Conservation (phyloP, 1,140 invertebrate species). For the Drosophila murphyi region DNA sequence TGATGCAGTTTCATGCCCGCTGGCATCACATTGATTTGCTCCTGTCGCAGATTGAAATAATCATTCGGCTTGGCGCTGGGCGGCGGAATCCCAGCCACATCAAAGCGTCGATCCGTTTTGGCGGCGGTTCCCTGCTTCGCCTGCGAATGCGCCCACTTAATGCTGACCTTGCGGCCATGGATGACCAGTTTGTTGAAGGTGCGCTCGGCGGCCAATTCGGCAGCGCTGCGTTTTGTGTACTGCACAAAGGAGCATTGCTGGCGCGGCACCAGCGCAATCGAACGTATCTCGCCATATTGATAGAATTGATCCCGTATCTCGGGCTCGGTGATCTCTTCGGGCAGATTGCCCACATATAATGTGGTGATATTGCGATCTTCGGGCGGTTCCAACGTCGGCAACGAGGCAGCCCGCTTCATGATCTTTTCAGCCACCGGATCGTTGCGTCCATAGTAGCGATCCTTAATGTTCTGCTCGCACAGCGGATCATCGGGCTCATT, state of each 20-base stretch:
- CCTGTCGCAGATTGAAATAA: slow-evolving; percentile 91
- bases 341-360: slow-evolving; percentile 97
- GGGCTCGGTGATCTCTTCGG: slow-evolving; percentile 94
- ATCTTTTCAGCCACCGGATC: slow-evolving; percentile 99
- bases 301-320: slow-evolving; percentile 94
- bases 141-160: slow-evolving; percentile 98
- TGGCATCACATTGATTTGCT: slow-evolving; percentile 86
- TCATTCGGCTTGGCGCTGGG: slow-evolving; percentile 87
- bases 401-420: slow-evolving; percentile 95
- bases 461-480: slow-evolving; percentile 99
- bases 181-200: slow-evolving; percentile 98
- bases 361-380: slow-evolving; percentile 99
- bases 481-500: slow-evolving; percentile 99
- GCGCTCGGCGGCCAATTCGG: slow-evolving; percentile 97
- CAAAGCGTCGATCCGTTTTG: slow-evolving; percentile 85
- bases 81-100: slow-evolving; percentile 95
- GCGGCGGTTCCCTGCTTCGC: slow-evolving; percentile 87
- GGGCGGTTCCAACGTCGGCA: slow-evolving; percentile 97
- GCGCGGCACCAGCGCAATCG: slow-evolving; percentile 94
- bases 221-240: slow-evolving; percentile 94
- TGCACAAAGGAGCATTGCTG: slow-evolving; percentile 99
- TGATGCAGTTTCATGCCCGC: slow-evolving; percentile 84
- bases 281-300: slow-evolving; percentile 99
- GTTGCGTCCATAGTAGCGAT: slow-evolving; percentile 98
- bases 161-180: slow-evolving; percentile 93